phyloP scores from a whole-genome alignment of 2,888 invertebrate genomes.

The Macrosoma leucophasiata region DNA sequence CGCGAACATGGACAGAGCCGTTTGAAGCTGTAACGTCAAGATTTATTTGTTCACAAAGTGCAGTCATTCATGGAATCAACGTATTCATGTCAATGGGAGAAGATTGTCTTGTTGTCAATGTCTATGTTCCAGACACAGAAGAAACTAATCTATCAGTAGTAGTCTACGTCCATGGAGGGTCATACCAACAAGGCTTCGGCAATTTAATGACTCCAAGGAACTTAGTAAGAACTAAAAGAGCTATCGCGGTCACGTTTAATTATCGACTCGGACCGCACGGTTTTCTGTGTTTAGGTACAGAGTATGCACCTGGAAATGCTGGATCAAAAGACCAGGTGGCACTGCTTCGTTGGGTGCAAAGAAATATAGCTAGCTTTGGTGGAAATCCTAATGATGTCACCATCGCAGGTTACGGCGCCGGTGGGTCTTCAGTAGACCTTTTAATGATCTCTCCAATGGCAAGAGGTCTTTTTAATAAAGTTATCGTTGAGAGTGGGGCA shows the following conservation, averaged over 20 bases:
- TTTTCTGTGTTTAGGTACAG: constrained; percentile 44
- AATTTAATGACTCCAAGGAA: constrained; percentile 26
- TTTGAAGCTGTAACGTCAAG: constrained; percentile 30
- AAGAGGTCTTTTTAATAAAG: constrained; percentile 39
- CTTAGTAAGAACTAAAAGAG: constrained; percentile 32
- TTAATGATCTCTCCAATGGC: constrained; percentile 38
- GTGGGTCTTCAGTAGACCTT: constrained; percentile 39
- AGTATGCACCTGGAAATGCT: constrained; percentile 46
- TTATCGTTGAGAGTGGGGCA: constrained; percentile 42
- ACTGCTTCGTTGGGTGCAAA: constrained; percentile 31
- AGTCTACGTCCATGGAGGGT: constrained; percentile 59
- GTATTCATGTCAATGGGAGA: constrained; percentile 16
- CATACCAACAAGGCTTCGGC: constrained; percentile 44
- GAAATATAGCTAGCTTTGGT: constrained; percentile 44
- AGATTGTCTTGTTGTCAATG: constrained; percentile 31
- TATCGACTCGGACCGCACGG: constrained; percentile 42
- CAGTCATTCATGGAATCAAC: constrained; percentile 2
- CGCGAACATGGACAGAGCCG: constrained; percentile 31
- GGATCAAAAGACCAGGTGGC: constrained; percentile 52
- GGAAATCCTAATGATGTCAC: constrained; percentile 50
- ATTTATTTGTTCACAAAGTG: constrained; percentile 36
- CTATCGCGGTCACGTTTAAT: constrained; percentile 42
- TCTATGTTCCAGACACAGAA: constrained; percentile 29
- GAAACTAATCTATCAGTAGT: constrained; percentile 40
- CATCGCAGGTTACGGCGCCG: constrained; percentile 43